A percentile compares a stretch with the other conserved stretches of the same genome.
Evolutionary conservation across 92 coral and sea anemone species (phyloP).

Genomic region (Phenganax marumi): DNA sequence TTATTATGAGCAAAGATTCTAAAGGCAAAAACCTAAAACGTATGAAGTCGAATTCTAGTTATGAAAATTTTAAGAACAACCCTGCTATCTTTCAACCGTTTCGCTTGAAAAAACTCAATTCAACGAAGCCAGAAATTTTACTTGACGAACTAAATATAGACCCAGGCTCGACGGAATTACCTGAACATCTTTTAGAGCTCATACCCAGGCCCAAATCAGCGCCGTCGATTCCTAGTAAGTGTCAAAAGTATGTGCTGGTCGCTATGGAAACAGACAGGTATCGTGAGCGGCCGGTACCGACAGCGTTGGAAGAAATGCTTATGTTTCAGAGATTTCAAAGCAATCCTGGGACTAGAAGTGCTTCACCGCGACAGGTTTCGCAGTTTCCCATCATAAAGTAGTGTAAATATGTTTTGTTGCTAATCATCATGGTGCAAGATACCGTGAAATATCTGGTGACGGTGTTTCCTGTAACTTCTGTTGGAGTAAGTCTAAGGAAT

Average conservation of each 20-base stretch:
- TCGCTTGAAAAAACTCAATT: conserved; percentile 29
- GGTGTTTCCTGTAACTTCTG: no score
- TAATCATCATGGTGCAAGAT: no score
- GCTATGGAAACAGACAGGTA: conserved; percentile 1
- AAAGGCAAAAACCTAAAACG: conserved; percentile 1
- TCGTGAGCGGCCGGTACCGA: conserved; percentile 19
- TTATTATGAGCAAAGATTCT: not conserved
- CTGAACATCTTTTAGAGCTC: conserved; percentile 15
- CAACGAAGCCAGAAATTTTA: not conserved
- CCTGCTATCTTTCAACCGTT: conserved; percentile 31
- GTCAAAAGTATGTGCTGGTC: conserved; percentile 61
- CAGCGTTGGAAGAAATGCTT: conserved; percentile 31
- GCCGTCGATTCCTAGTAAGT: conserved; percentile 92
- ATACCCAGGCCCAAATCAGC: conserved; percentile 74
- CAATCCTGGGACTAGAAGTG: not conserved
- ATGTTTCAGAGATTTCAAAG: conserved; percentile 25
- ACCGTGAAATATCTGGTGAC: no score
- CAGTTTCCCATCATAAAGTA: no score
- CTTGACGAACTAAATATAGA: not conserved
- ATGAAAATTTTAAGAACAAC: conserved; percentile 31
- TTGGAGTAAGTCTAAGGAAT: no score
- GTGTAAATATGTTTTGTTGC: no score
- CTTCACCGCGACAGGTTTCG: not conserved
- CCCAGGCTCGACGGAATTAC: not conserved
- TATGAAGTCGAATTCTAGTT: conserved; percentile 7